phyloP scores from a whole-genome alignment of 2,888 invertebrate genomes.

The Linnaemya tessellans region DNA sequence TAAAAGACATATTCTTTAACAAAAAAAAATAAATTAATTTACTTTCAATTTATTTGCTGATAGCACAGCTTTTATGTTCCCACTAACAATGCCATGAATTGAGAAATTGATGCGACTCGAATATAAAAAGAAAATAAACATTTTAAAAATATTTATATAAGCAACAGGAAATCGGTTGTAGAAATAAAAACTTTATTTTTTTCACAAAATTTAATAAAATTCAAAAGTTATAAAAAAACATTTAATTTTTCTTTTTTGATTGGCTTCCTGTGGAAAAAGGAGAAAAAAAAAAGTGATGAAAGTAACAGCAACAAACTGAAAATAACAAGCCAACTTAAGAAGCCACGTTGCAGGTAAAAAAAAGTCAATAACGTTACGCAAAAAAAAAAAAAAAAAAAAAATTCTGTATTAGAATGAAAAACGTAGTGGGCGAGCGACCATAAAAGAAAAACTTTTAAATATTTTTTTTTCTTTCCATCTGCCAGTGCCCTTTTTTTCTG shows the following conservation, averaged over 20 bases:
- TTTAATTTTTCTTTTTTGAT: constrained; percentile 32
- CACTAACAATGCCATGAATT: constrained; percentile 19
- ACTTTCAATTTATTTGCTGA: not conserved
- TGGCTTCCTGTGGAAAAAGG: constrained; percentile 47
- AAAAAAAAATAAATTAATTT: constrained; percentile 9
- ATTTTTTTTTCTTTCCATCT: not conserved
- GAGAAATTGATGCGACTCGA: constrained; percentile 8
- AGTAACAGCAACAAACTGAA: constrained; percentile 22
- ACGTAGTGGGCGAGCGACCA: constrained; percentile 38
- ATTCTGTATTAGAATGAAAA: constrained; percentile 19
- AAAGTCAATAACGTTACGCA: constrained; percentile 35
- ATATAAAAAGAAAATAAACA: constrained; percentile 24
- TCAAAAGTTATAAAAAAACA: constrained; percentile 52
- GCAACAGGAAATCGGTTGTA: constrained; percentile 64
- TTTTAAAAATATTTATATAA: not conserved
- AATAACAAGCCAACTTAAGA: constrained; percentile 54
- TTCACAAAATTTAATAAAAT: constrained; percentile 56
- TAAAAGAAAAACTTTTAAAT: constrained; percentile 53
- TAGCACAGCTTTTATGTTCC: not conserved
- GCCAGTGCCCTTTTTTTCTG: not conserved
- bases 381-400: constrained; percentile 15
- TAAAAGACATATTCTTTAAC: constrained; percentile 8
- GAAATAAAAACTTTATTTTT: constrained; percentile 44
- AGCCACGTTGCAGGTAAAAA: constrained; percentile 59
- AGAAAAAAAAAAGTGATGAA: constrained; percentile 3